Conservation (phyloP, 2,113 vertebrate genomes). For the Pelmatolapia mariae region DNA sequence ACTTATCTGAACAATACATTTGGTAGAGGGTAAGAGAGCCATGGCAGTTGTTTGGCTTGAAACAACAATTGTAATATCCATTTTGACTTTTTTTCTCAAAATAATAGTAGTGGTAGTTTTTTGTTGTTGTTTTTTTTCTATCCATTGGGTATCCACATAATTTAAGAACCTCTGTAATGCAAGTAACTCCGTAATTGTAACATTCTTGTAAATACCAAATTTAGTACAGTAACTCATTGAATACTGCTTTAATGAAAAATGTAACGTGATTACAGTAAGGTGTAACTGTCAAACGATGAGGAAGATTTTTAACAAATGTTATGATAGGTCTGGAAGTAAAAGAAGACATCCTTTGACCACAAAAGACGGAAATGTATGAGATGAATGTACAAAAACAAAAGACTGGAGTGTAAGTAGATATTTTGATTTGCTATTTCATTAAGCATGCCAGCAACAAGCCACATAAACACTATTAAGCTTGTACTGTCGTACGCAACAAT, state of each 20-base stretch:
- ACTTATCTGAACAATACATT: background rate
- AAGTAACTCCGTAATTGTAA: background rate
- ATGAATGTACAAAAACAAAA: background rate
- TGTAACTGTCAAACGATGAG: background rate
- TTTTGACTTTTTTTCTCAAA: background rate
- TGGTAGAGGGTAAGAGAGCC: background rate
- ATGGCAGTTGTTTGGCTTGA: background rate
- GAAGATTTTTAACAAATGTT: background rate
- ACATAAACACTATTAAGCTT: background rate
- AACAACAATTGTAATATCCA: background rate
- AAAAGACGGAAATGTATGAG: background rate
- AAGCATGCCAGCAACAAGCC: background rate
- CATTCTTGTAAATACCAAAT: background rate
- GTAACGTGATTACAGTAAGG: background rate
- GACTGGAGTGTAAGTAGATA: background rate
- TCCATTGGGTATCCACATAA: background rate
- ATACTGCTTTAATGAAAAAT: background rate
- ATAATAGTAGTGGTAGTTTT: background rate
- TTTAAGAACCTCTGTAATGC: background rate
- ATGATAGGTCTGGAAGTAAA: background rate
- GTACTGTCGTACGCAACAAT: background rate
- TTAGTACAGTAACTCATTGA: background rate
- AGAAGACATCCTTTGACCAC: background rate
- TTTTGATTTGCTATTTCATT: background rate
- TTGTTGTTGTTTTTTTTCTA: background rate